Base-by-base conservation (phyloP, 2,888 invertebrate species). In the Platypus cylindrus region DNA sequence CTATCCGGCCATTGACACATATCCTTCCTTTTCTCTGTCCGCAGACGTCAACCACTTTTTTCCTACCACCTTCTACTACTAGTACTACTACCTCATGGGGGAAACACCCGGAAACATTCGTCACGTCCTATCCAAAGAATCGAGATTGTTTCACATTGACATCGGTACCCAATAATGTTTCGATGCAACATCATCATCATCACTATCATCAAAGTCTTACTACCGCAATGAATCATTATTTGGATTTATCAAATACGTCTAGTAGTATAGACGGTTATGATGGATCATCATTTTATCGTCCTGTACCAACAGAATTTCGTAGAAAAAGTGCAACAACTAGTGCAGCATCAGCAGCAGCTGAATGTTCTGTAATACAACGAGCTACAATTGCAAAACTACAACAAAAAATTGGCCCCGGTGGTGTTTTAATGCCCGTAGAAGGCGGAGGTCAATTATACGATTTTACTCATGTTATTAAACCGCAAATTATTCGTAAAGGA, bases 21-120 rank as follows among this genome's bases (percentile, higher is more conserved):
- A 63, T 70, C 71, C 71, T 70, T 71, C 71, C 72, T 71, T 72
- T 42, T 72, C 69, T 74, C 69, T 74, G 72, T 75, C 71, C 71
- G 69, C 74, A 73, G 75, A 72, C 62, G 51, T 15, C 27, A 12
- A 5, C 27, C 15, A 27, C 37, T 38, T 36, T 38, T 30, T 37
- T 42, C 42, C 42, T 39, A 17, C 13, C 42, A 30, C 40, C 40
- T 36, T 40, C 40, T 38, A n/a, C n/a, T n/a, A n/a, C n/a, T n/a
- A n/a, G n/a, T n/a, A n/a, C n/a, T n/a, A n/a, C n/a, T n/a, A 60
- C 55, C 59, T 50, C 64, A 62, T 64, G 65, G 66, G 65, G 64
- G 55, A 61, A 62, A 57, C 62, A 59, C 36, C 33, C 26, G 36
- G 36, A 56, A 52, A 58, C 58, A 59, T 57, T 54, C 55, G 24